Evolutionary conservation across 2,113 vertebrate genomes (phyloP).

Genomic region (Protobothrops mucrosquamatus): DNA sequence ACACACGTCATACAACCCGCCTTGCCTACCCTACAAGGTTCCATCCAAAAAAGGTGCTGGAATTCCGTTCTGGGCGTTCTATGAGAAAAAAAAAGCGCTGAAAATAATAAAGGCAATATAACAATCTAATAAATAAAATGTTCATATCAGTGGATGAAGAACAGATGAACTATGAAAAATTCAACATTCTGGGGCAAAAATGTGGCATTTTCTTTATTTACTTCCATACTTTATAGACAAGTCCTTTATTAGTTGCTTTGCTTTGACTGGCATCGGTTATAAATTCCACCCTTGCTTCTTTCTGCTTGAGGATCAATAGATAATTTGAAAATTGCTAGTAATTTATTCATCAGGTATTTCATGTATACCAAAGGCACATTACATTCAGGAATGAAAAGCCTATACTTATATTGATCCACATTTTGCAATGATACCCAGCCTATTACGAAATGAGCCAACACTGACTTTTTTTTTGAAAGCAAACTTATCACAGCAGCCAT

Average conservation of each 20-base stretch:
- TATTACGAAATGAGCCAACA: constrained; percentile 56
- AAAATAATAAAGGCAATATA: not conserved
- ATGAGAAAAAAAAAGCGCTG: no score
- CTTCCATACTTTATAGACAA: constrained; percentile 32
- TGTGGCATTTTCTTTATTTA: not conserved
- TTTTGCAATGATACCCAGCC: constrained; percentile 51
- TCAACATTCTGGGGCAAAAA: constrained; percentile 25
- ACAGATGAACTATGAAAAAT: constrained; percentile 16
- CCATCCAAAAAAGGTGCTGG: no score
- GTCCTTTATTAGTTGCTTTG: constrained; percentile 8
- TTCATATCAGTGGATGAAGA: not conserved
- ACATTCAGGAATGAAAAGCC: constrained; percentile 35
- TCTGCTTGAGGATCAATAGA: constrained; percentile 56
- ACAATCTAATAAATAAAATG: not conserved
- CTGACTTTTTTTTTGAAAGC: constrained; percentile 26
- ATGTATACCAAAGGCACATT: constrained; percentile 46
- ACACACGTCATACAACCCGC: no score
- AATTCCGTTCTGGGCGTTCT: no score
- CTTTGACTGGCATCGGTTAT: constrained; percentile 36
- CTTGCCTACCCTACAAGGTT: no score
- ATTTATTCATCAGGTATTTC: constrained; percentile 61
- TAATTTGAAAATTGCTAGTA: constrained; percentile 60
- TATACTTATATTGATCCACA: constrained; percentile 51
- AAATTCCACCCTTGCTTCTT: constrained; percentile 7
- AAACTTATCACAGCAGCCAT: constrained; percentile 26